A percentile compares a stretch with the other conserved stretches of the same genome.
Conservation (phyloP, 2,113 vertebrate genomes). For the Silurus glanis region DNA sequence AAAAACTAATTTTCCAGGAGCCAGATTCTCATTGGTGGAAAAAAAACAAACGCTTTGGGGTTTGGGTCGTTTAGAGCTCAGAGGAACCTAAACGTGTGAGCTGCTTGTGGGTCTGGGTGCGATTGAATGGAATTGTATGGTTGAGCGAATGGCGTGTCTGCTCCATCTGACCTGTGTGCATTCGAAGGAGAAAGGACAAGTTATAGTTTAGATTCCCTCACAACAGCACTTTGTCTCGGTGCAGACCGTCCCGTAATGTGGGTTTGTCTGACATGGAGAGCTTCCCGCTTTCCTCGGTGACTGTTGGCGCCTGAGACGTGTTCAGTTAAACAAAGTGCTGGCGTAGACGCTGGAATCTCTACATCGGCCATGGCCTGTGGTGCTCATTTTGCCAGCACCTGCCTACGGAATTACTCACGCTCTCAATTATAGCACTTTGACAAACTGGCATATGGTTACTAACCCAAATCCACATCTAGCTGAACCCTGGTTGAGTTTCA, state of each 20-base stretch:
- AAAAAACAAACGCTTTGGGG: background rate
- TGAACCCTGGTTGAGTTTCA: background rate
- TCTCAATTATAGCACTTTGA: background rate
- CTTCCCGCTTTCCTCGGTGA: conserved; percentile 25
- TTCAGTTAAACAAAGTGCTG: conserved; percentile 49
- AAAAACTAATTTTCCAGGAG: background rate
- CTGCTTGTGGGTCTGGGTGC: conserved; percentile 1
- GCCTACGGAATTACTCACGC: background rate
- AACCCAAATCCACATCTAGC: background rate
- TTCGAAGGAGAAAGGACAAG: conserved; percentile 23
- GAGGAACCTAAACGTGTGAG: background rate
- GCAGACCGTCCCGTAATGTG: conserved; percentile 39
- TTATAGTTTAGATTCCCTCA: conserved; percentile 44
- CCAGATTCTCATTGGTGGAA: background rate
- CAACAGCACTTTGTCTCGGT: conserved; percentile 47
- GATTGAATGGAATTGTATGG: conserved; percentile 39
- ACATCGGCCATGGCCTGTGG: background rate
- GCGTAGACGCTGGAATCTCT: conserved; percentile 41
- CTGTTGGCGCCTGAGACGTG: conserved; percentile 22
- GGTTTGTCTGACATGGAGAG: conserved; percentile 47
- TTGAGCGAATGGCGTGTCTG: conserved; percentile 34
- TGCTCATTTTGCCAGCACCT: conserved; percentile 9
- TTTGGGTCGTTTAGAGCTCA: background rate
- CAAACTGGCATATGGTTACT: background rate
- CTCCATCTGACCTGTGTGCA: conserved; percentile 12